Conservation (phyloP, 2,888 invertebrate species). For the Drosophila prostipennis region DNA sequence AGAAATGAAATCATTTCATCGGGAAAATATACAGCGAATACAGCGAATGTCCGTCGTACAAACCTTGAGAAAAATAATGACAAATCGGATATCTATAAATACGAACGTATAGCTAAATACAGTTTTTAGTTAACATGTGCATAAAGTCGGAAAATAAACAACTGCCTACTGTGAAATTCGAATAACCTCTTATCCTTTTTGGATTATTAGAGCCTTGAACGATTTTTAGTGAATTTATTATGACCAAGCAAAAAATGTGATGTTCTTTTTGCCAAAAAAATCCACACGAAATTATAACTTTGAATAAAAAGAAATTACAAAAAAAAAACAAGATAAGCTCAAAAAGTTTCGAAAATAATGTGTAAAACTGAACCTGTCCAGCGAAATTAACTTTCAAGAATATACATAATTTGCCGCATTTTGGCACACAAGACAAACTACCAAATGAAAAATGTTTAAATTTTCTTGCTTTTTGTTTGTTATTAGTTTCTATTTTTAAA, state of each 20-base stretch:
- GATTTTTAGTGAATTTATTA: not conserved
- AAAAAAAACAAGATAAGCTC: not conserved
- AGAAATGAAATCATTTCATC: slow-evolving; percentile 73
- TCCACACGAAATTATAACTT: not conserved
- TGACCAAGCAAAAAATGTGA: not conserved
- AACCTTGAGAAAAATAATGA: slow-evolving; percentile 46
- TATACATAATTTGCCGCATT: slow-evolving; percentile 7
- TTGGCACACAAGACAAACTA: slow-evolving; percentile 38
- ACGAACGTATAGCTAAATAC: slow-evolving; percentile 18
- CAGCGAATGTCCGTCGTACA: slow-evolving; percentile 32
- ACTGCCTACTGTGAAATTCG: not conserved
- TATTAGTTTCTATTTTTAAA: slow-evolving; percentile 48
- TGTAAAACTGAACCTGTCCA: not conserved
- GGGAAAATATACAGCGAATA: slow-evolving; percentile 4
- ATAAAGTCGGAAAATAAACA: slow-evolving; percentile 19
- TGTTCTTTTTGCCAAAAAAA: not conserved
- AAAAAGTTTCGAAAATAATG: not conserved
- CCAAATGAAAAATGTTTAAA: slow-evolving; percentile 31
- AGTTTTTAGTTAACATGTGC: slow-evolving; percentile 32
- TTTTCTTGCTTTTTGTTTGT: slow-evolving; percentile 40
- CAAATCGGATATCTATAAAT: slow-evolving; percentile 49
- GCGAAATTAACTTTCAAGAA: slow-evolving; percentile 1
- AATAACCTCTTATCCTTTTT: not conserved
- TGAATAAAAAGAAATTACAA: not conserved
- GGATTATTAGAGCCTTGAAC: not conserved